Base-by-base conservation (phyloP, 1,140 invertebrate genomes). In the Drosophila punjabiensis region DNA sequence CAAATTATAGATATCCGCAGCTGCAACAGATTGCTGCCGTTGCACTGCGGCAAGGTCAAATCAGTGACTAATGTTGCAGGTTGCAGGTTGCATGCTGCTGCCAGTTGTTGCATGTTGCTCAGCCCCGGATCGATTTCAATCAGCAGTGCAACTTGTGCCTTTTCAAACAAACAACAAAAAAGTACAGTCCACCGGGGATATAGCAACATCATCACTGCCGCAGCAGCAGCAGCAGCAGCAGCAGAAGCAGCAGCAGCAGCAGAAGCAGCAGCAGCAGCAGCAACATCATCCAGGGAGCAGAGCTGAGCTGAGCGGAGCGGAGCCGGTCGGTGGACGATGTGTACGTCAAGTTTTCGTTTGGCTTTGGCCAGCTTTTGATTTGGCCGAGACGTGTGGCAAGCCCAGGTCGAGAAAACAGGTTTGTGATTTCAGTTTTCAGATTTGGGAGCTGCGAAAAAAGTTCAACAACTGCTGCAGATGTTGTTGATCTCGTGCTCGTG, bases 401-500 rank as follows among this genome's bases (percentile, higher is more conserved):
- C 74, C 74, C 77, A 84, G 50, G 56, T 47, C 74, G 61, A 64
- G 78, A 63, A 68, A 88, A 88, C 85, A 74, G 85, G 85, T 88
- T 88, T 81, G 61, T 76, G 81, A 89, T 88, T 88, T 88, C 63
- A 77, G 74, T 84, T 88, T 88, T 88, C 63, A 73, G 74, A 89
- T 88, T 88, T 88, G 80, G 81, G 81, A 88, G 81, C 74, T 89
- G 80, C 79, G 73, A 79, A 87, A 88, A 88, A 88, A 87, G 84
- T 87, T 88, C 84, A 88, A 89, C 84, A 88, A 82, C 83, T 87
- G 82, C 61, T 83, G 80, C 56, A 67, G 79, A 79, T 79, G 76
- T 79, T 79, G 76, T 79, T 79, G 76, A 78, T 79, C 76, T 79
- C 66, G 56, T 52, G 73, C 67, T 37, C 5, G 14, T 56, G 60